These are phyloP conservation scores for Brachyistius frenatus DNA, from an alignment of 2,113 vertebrate genomes.

Conservation along the genomic window DNA sequence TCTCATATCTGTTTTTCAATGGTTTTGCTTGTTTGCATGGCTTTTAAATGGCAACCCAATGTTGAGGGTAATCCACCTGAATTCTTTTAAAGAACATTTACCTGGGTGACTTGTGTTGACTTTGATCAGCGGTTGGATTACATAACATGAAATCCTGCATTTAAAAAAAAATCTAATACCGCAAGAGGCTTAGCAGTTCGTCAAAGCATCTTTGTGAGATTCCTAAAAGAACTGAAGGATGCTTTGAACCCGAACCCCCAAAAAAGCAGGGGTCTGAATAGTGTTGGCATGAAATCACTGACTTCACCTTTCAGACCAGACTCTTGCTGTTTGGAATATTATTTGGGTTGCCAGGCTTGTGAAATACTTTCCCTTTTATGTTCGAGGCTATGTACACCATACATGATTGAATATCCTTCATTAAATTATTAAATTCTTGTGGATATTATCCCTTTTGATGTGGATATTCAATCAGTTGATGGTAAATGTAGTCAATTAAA, in stretches of 20 bases:
- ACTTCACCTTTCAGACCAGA: not conserved
- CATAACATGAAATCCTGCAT: conserved; percentile 57
- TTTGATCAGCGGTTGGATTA: conserved; percentile 59
- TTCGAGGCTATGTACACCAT: no score
- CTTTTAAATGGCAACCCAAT: conserved; percentile 30
- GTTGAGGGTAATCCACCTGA: conserved; percentile 23
- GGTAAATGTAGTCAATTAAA: no score
- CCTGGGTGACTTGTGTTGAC: conserved; percentile 55
- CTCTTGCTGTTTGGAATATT: not conserved
- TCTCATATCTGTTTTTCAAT: not conserved
- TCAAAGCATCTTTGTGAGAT: conserved; percentile 46
- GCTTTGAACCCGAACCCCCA: conserved; percentile 32
- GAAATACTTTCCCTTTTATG: no score
- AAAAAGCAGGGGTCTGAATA: conserved; percentile 6
- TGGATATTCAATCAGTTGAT: no score
- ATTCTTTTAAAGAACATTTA: conserved; percentile 29
- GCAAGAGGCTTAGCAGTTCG: conserved; percentile 50
- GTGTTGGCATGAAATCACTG: not conserved
- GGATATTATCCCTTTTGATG: no score
- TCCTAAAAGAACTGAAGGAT: conserved; percentile 34
- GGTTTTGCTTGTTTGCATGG: conserved; percentile 8
- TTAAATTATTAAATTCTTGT: no score
- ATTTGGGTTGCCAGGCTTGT: no score
- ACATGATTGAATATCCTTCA: no score
- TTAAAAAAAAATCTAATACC: conserved; percentile 52